Base-by-base conservation (phyloP, 2,797 vertebrate genomes). In the Leucoraja ocellata region DNA sequence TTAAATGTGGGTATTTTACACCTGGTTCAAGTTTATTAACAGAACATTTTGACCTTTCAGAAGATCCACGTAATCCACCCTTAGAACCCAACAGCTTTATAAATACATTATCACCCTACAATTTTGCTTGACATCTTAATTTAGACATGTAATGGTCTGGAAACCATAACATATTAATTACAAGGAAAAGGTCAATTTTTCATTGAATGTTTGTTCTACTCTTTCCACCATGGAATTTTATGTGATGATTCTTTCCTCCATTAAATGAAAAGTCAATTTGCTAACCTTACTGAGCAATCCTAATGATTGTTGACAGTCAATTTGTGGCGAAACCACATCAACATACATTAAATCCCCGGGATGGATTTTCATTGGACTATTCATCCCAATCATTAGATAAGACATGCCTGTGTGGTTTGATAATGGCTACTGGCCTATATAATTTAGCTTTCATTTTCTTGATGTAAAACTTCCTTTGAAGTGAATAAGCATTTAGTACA, bases 241-340 rank as follows among this genome's bases (percentile, higher is more conserved):
- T 54, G 71, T 74, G 36, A 25, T 71, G 28, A 39, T 23, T 25
- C 5, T 88, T 91, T 76, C 10, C 54, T 91, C 1, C 39, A 28
- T 91, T 8, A 91, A 54, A 76, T 91, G 39, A 54, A 25, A 91
- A 91, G 46, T 54, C 68, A 91, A 91, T 91, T 5, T 91, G 39
- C 23, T 91, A 54, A 28, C 36, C 16, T 74, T 74, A 76, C 36
- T n/a, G 32, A 54, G 73, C 46, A 73, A 91, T 91, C 54, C 65
- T 91, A 39, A 46, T 65, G 65, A 71, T 71, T 74, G 39, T 91
- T 74, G 68, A 91, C 21, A 54, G 36, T 25, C 25, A 74, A 54
- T 91, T 91, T 73, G 90, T 91, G 25, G 90, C 71, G 74, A 74
- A 91, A 65, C 32, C 23, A 74, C 71, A 46, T 90, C 36, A 91